Evolutionary conservation across 2,113 vertebrate genomes (phyloP), one percentile per base, ranked within the genome.

Genomic region (Meleagris gallopavo): DNA sequence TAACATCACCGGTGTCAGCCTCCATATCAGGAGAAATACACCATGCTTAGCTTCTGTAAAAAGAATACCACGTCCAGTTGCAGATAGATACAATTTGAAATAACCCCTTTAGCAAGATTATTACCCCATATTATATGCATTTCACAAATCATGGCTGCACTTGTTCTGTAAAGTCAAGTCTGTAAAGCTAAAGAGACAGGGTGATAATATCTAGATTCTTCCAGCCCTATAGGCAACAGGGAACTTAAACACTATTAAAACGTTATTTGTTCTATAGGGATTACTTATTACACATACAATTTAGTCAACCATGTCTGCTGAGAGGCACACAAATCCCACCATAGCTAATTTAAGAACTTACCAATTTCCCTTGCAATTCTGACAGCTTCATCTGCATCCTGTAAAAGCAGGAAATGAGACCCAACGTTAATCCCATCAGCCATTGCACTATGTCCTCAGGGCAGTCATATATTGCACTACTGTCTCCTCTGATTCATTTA

Each of bases 381-480:
- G 97, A 99, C 99, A 97, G 99, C 99, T 91, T 99, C 99, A 96
- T 99, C 98, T 94, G 97, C 98, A 97, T 98, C 98, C 99, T 99
- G 98, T 95, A 98, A 98, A 96, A 98, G 94, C 97, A 98, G 98
- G 96, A 98, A 97, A 97, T 97, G 97, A 98, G 97, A 98, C 87
- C 90, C 95, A 98, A 97, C 95, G 94, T 98, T 98, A 98, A 98
- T 98, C 98, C 98, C 97, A 97, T 98, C 97, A 98, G 97, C 97
- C 97, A 97, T 78, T 97, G 97, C 97, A 97, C 97, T 95, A 14
- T 97, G 98, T 98, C 98, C 97, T 98, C 95, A 97, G 98, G 98
- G 98, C 98, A 98, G 97, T 96, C 97, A 87, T 98, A 98, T 98
- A 98, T 98, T 98, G 97, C 97, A 97, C 97, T 97, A 98, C 98